Evolutionary conservation across 30 jellyfish, hydroid and myxozoan genomes (phyloP), one percentile per base, ranked within the genome.

Genomic region (Hydractinia echinata): DNA sequence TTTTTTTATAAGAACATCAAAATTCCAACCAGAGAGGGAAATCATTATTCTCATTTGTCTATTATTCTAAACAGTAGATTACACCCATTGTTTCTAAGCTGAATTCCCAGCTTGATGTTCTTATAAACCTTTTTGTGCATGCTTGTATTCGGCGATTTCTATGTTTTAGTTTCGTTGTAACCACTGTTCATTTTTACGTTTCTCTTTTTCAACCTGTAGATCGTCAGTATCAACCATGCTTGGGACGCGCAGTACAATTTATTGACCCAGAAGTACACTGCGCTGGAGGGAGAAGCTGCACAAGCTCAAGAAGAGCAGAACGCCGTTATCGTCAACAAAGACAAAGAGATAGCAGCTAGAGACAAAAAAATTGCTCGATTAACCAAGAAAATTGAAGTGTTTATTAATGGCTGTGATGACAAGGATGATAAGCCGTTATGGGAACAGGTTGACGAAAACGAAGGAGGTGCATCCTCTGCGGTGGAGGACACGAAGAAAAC

Each of bases 191-290:
- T 8, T 66, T 6, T 19, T 66, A 30, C 44, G 44, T 30, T 67
- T 67, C 3, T 67, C 10, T 67, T 4, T 5, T 48, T 5, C 55
- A 0, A 56, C 60, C 13, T 66, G 44, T 30, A 87, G 95, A 54
- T 87, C 52, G 68, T 87, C 13, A 76, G 64, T 10, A 87, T 82
- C 16, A 87, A 87, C 79, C 89, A 81, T 49, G 84, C 86, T 10
- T 82, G 89, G 90, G 95, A 87, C 18, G 83, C 83, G 5, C 95
- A 82, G 15, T 87, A 82, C 60, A 52, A 74, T 5, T 5, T 13
- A 19, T 5, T 49, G 14, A 16, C 15, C 54, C 69, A 0, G 8
- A 74, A 74, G 14, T 74, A 51, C 14, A 8, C 83, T 30, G 83
- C 8, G 48, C 69, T 50, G 21, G 48, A 49, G 68, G 66, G 21